phyloP scores from a whole-genome alignment of 2,797 vertebrate genomes.

The Triplophysa bombifrons region DNA sequence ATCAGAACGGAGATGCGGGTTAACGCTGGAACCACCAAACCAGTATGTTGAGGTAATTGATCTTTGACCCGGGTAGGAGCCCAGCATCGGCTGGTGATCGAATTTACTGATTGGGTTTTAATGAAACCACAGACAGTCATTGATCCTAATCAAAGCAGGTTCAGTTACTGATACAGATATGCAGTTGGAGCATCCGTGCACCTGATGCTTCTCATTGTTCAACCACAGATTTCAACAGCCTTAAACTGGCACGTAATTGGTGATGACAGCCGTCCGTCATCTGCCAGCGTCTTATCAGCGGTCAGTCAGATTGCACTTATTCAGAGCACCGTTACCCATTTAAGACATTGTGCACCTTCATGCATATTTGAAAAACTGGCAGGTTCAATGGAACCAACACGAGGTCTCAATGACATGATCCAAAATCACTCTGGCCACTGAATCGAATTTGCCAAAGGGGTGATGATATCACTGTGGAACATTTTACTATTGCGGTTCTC shows the following conservation, averaged over 20 bases:
- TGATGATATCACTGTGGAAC: slow-evolving; percentile 4
- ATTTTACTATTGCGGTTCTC: neutral
- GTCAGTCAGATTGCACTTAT: slow-evolving; percentile 50
- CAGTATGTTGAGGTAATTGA: slow-evolving; percentile 35
- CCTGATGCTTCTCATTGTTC: slow-evolving; percentile 40
- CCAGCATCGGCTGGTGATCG: slow-evolving; percentile 40
- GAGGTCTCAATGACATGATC: slow-evolving; percentile 33
- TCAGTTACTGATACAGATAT: slow-evolving; percentile 44
- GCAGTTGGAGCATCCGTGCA: slow-evolving; percentile 15
- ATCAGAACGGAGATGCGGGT: slow-evolving; percentile 43
- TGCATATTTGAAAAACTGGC: slow-evolving; percentile 51
- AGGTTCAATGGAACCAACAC: slow-evolving; percentile 36
- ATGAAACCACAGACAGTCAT: slow-evolving; percentile 53
- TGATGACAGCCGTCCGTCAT: slow-evolving; percentile 53
- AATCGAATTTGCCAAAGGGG: neutral
- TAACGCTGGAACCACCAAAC: slow-evolving; percentile 45
- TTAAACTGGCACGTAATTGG: slow-evolving; percentile 50
- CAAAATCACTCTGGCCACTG: neutral
- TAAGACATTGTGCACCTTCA: slow-evolving; percentile 49
- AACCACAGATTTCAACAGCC: slow-evolving; percentile 37
- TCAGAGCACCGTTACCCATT: slow-evolving; percentile 39
- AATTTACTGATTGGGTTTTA: slow-evolving; percentile 55
- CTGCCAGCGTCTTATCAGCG: slow-evolving; percentile 45
- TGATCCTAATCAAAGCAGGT: slow-evolving; percentile 47
- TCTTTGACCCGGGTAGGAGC: slow-evolving; percentile 48